phyloP scores from a whole-genome alignment of 2,888 invertebrate species.

The Biston stratarius region DNA sequence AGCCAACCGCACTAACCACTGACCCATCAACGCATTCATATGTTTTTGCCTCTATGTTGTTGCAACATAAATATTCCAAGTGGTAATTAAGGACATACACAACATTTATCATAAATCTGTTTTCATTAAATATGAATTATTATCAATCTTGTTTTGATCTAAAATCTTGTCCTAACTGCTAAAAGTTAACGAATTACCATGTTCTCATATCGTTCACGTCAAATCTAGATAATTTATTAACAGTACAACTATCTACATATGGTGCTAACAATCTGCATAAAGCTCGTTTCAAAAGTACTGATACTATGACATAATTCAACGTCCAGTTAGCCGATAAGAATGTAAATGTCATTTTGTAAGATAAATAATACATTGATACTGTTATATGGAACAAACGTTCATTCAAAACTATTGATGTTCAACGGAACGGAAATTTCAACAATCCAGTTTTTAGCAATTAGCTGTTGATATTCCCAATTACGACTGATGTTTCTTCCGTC shows the following conservation, averaged over 20 bases:
- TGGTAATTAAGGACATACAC: no score
- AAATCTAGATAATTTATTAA: conserved; percentile 52
- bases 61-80: no score
- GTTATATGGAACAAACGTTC: conserved; percentile 46
- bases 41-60: no score
- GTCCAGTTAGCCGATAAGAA: conserved; percentile 57
- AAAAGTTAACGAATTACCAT: conserved; percentile 47
- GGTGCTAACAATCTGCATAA: conserved; percentile 47
- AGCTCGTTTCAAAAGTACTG: conserved; percentile 48
- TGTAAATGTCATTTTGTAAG: conserved; percentile 56
- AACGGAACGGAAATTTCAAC: conserved; percentile 35
- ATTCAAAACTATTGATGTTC: conserved; percentile 38
- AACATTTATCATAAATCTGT: no score
- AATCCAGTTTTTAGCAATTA: conserved; percentile 30
- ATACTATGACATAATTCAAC: conserved; percentile 54
- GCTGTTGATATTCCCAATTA: conserved; percentile 1
- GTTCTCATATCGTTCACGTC: conserved; percentile 48
- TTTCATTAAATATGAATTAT: background rate
- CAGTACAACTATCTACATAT: conserved; percentile 31
- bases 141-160: conserved; percentile 5
- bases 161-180: conserved; percentile 31
- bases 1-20: no score
- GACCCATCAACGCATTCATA: no score
- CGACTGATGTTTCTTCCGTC: background rate
- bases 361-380: conserved; percentile 46